Evolutionary conservation across 2,113 vertebrate species (phyloP).

Genomic region (Plectropomus leopardus): DNA sequence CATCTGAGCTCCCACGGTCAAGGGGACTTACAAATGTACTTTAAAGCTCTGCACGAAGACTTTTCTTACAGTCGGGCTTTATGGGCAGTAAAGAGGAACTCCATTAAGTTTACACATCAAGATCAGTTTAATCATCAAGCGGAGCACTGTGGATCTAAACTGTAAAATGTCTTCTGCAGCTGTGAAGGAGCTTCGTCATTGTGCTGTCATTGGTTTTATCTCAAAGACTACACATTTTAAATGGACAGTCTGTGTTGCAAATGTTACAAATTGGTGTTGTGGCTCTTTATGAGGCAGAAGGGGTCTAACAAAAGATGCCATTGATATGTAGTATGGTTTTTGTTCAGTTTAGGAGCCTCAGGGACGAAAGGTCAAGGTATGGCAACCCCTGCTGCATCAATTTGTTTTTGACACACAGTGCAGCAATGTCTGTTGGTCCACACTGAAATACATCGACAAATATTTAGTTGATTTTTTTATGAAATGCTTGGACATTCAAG

Average conservation of each 20-base stretch:
- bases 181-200: not conserved
- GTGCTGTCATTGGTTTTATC: not conserved
- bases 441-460: too few relatives aligned
- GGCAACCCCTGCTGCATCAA: not conserved
- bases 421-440: not conserved
- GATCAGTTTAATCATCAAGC: constrained; percentile 16
- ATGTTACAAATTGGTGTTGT: not conserved
- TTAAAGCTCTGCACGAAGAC: not conserved
- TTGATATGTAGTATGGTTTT: not conserved
- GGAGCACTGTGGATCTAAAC: not conserved
- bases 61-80: not conserved
- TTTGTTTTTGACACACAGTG: not conserved
- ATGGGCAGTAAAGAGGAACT: not conserved
- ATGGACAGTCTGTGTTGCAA: not conserved
- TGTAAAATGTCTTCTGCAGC: constrained; percentile 3
- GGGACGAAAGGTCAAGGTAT: not conserved
- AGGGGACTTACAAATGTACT: constrained; percentile 24
- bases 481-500: too few relatives aligned
- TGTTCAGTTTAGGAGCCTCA: constrained; percentile 1
- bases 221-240: not conserved
- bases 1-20: not conserved
- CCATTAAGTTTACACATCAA: constrained; percentile 2
- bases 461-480: too few relatives aligned
- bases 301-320: not conserved
- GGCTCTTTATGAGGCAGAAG: not conserved